These are phyloP conservation scores for Sebastiscus albofasciatus DNA, from an alignment of 2,797 vertebrate species.

Conservation along the genomic window DNA sequence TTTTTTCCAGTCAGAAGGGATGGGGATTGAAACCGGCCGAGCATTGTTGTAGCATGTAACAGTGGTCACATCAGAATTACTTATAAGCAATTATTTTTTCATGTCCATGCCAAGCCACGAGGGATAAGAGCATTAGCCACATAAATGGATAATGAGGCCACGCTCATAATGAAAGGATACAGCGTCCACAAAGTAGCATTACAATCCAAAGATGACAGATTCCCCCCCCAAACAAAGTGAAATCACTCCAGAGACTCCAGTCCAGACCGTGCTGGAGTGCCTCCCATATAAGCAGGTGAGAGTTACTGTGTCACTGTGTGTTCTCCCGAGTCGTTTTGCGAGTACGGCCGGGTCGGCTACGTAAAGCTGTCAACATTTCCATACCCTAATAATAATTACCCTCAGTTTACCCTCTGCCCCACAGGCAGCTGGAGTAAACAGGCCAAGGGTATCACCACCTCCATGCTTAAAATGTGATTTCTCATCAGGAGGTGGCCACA, in stretches of 20 bases:
- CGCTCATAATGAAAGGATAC: slow-evolving; percentile 44
- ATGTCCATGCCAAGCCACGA: slow-evolving; percentile 43
- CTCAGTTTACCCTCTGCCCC: slow-evolving; percentile 71
- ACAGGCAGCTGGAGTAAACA: slow-evolving; percentile 65
- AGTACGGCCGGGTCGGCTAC: slow-evolving; percentile 35
- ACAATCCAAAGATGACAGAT: slow-evolving; percentile 32
- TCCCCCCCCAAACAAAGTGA: slow-evolving; percentile 19
- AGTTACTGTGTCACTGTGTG: slow-evolving; percentile 42
- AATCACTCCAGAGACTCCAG: slow-evolving; percentile 26
- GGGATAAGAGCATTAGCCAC: slow-evolving; percentile 54
- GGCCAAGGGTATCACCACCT: slow-evolving; percentile 65
- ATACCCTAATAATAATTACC: slow-evolving; percentile 78
- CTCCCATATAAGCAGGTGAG: slow-evolving; percentile 49
- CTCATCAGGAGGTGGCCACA: slow-evolving; percentile 72
- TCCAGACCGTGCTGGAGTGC: slow-evolving; percentile 11
- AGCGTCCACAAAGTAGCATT: slow-evolving; percentile 35
- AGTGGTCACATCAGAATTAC: slow-evolving; percentile 38
- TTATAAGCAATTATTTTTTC: slow-evolving; percentile 52
- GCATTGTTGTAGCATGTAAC: slow-evolving; percentile 7
- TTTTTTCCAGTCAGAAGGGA: not conserved
- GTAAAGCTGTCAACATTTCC: slow-evolving; percentile 68
- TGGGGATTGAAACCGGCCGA: not conserved
- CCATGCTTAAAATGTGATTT: slow-evolving; percentile 59
- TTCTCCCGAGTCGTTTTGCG: slow-evolving; percentile 5
- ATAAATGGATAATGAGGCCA: slow-evolving; percentile 66